Conservation (phyloP, 2,888 invertebrate species). For the Drosophila cognata region DNA sequence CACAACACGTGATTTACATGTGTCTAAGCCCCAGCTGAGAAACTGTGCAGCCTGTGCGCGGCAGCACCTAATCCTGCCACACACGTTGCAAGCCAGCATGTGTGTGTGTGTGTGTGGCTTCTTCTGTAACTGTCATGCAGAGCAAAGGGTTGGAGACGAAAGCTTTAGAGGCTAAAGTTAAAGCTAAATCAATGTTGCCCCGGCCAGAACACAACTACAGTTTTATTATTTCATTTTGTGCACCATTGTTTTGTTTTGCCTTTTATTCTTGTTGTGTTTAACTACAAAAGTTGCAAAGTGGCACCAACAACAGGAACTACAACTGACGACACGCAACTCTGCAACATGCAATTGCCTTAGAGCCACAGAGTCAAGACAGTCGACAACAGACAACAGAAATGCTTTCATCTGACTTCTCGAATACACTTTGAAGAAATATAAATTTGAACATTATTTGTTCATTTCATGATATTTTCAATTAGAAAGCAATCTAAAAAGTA, state of each 20-base stretch:
- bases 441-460: neutral
- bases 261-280: neutral
- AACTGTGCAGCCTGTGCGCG: conserved; percentile 21
- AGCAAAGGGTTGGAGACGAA: conserved; percentile 5
- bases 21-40: conserved; percentile 42
- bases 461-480: neutral
- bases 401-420: neutral
- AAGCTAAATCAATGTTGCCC: conserved; percentile 36
- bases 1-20: conserved; percentile 64
- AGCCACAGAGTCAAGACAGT: conserved; percentile 19
- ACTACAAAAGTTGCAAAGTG: conserved; percentile 30
- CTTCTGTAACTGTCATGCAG: conserved; percentile 13
- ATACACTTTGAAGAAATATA: conserved; percentile 2
- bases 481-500: neutral
- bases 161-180: conserved; percentile 23
- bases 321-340: conserved; percentile 40
- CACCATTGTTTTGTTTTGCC: neutral
- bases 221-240: conserved; percentile 16
- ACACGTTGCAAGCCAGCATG: conserved; percentile 9
- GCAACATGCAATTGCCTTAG: conserved; percentile 32
- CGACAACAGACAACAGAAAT: neutral
- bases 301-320: conserved; percentile 6
- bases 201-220: conserved; percentile 34
- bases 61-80: conserved; percentile 28
- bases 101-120: neutral